Evolutionary conservation across 2,113 vertebrate genomes (phyloP), one percentile per base, ranked within the genome.

Genomic region (Rattus rattus): DNA sequence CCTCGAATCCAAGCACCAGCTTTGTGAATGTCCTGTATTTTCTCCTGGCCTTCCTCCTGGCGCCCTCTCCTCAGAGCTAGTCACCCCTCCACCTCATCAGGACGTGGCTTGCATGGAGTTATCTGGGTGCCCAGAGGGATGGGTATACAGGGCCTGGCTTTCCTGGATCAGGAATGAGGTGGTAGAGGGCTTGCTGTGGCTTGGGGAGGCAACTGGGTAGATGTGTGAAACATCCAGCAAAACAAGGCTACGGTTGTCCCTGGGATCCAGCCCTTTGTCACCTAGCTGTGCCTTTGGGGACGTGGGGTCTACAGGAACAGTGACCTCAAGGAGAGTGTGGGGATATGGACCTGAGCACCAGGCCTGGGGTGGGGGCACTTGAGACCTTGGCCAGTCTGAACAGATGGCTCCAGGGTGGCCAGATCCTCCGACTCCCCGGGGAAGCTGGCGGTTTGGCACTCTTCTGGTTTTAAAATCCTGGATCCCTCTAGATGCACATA

Each of bases 391-490:
- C 49, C 81, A 70, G 0, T 88, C 93, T 77, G 47, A 65, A 14
- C 33, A 61, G 84, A 84, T 79, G 9, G 95, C 83, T 92, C 94
- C 90, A 94, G 92, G 33, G 65, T 33, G 54, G 92, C 94, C 97
- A 95, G 94, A 91, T 93, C 72, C 61, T 91, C 88, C 90, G 63
- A 80, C 93, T 97, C 61, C 76, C 86, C 2, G 67, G 67, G 95
- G 91, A 92, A 93, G 79, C 88, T 88, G 73, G 76, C 76, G 85
- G 93, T 92, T 96, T 97, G 96, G 96, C 93, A 86, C 80, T 90
- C 94, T 93, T 90, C n/a, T 95, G 85, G 86, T 92, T 96, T 94
- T 94, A 77, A 81, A 97, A 92, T 92, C 93, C 97, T 97, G 96
- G 95, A 96, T 96, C 91, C 7, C 52, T 96, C 89, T 77, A 91